Base-by-base conservation (phyloP, 2,113 vertebrate species). In the Saimiri boliviensis region DNA sequence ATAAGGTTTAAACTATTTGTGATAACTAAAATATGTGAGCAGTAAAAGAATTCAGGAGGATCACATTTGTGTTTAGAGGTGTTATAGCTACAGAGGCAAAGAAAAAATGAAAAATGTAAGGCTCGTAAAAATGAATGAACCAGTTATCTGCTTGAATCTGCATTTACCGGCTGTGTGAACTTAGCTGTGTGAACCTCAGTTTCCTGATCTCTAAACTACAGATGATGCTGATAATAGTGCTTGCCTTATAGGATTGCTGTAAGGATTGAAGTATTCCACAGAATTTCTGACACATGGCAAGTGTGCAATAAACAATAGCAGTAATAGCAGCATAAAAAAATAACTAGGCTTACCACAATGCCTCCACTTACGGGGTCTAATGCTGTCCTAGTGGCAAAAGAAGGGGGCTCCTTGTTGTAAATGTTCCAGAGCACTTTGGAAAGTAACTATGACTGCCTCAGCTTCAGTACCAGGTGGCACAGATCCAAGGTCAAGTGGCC, bases 311-410 rank as follows among this genome's bases (percentile, higher is more conserved):
- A 95, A 63, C 27, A 8, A 56, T 25, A 92, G 68, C 77, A 79
- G 8, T 35, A 85, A 92, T 32, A 79, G 73, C 16, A 58, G 21
- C 79, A 40, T 93, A 89, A 76, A 96, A 96, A 77, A 96, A 91
- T 37, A 93, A 92, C 79, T 90, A 89, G 71, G 17, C 35, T 60
- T 68, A 58, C 7, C 6, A 20, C n/a, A 30, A 19, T 86, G n/a
- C 37, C 13, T 83, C 35, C 27, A 80, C 68, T 30, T 27, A 40
- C 17, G 3, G 27, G 74, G 9, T 70, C 37, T 23, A 94, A 82
- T 68, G 20, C 30, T n/a, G n/a, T 68, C 25, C 47, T 25, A 56
- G 79, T 35, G 56, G 47, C 60, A 84, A 90, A 60, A 90, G 23
- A 52, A 87, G 13, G 54, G 66, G 35, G 8, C 52, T 76, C n/a